A percentile compares a stretch with the other conserved stretches of the same genome.
These are phyloP conservation scores for Melipona beecheii DNA, from an alignment of 2,888 invertebrate genomes.

Conservation along the genomic window DNA sequence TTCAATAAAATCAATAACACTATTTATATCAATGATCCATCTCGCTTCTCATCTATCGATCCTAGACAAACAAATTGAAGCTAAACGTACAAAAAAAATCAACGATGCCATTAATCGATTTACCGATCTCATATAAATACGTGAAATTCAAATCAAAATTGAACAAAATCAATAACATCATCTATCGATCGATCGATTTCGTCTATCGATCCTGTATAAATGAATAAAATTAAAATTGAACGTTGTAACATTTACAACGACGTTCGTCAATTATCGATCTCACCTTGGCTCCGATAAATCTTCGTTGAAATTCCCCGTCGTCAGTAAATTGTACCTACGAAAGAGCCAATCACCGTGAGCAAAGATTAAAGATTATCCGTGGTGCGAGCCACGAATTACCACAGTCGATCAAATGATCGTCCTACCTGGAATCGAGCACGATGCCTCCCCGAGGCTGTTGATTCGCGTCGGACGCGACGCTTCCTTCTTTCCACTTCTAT, in stretches of 20 bases:
- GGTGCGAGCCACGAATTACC: conserved; percentile 26
- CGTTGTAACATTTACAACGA: background rate
- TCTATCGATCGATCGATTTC: background rate
- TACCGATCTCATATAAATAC: too few relatives aligned
- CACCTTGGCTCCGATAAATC: background rate
- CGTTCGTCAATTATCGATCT: background rate
- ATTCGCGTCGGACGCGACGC: background rate
- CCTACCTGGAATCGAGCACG: conserved; percentile 34
- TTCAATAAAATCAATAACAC: too few relatives aligned
- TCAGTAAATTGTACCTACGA: background rate
- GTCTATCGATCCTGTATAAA: too few relatives aligned
- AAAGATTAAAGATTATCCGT: conserved; percentile 10
- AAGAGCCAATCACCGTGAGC: background rate
- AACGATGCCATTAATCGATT: too few relatives aligned
- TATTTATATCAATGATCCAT: too few relatives aligned
- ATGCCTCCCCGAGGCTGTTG: conserved; percentile 3
- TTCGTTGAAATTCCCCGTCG: background rate
- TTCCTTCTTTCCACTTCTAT: background rate
- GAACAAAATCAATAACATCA: too few relatives aligned
- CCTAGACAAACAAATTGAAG: too few relatives aligned
- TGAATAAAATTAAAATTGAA: too few relatives aligned
- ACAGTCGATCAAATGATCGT: conserved; percentile 24
- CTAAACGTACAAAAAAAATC: too few relatives aligned
- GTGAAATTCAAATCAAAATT: too few relatives aligned
- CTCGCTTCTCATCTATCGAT: too few relatives aligned